Conservation (phyloP, 1,140 invertebrate species). For the Eurosta solidaginis region DNA sequence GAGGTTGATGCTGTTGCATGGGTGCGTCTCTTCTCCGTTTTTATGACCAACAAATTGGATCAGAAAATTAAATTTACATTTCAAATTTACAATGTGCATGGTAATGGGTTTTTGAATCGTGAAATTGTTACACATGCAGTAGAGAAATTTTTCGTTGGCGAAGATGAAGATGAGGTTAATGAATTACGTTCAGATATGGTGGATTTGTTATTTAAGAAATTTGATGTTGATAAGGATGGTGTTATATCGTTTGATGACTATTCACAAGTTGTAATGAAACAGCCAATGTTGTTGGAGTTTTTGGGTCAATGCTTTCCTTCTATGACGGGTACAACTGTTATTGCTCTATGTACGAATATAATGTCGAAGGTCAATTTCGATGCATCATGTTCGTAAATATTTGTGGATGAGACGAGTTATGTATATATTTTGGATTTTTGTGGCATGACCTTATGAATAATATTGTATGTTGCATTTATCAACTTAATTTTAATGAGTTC, state of each 20-base stretch:
- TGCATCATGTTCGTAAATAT: not conserved
- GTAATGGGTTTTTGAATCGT: constrained; percentile 41
- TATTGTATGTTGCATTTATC: too few species aligned
- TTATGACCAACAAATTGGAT: constrained; percentile 42
- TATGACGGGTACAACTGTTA: constrained; percentile 32
- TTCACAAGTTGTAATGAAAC: constrained; percentile 66
- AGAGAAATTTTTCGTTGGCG: constrained; percentile 49
- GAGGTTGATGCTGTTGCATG: constrained; percentile 46
- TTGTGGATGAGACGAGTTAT: not conserved
- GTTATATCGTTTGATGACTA: constrained; percentile 77
- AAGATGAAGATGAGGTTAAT: constrained; percentile 53
- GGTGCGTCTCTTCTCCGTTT: constrained; percentile 50
- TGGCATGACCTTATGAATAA: too few species aligned
- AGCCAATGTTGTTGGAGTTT: constrained; percentile 74
- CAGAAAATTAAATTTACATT: constrained; percentile 46
- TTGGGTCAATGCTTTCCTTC: constrained; percentile 79
- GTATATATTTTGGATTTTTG: not conserved
- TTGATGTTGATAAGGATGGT: constrained; percentile 81
- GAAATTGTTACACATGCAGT: constrained; percentile 48
- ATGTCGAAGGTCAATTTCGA: not conserved
- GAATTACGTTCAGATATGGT: constrained; percentile 70
- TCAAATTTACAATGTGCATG: constrained; percentile 47
- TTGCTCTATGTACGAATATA: constrained; percentile 26
- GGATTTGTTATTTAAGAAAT: constrained; percentile 77
- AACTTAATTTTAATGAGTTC: too few species aligned